Evolutionary conservation across 2,113 vertebrate genomes (phyloP).

Genomic region (Petromus typicus): DNA sequence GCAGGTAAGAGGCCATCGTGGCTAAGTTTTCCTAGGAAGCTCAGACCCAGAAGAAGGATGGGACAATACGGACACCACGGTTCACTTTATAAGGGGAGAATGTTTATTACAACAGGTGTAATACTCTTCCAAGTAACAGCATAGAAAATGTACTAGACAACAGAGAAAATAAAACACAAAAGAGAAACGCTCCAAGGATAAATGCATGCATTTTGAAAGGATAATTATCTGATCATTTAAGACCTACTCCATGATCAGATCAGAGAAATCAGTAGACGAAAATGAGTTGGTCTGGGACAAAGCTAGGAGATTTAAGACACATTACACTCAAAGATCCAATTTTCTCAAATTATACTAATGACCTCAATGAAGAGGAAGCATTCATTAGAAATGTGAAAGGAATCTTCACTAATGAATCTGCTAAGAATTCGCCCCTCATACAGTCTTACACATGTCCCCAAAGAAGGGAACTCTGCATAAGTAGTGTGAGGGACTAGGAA

Average conservation of each 20-base stretch:
- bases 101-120: not conserved
- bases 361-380: not conserved
- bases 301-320: not conserved
- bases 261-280: not conserved
- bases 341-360: slow-evolving; percentile 12
- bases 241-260: not conserved
- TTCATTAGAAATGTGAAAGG: slow-evolving; percentile 8
- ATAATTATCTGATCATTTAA: not conserved
- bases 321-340: not conserved
- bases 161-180: not conserved
- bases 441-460: not conserved
- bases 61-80: not conserved
- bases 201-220: not conserved
- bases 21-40: not conserved
- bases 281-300: not conserved
- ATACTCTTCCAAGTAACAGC: not conserved
- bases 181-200: not conserved
- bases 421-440: not conserved
- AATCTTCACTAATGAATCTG: slow-evolving; percentile 42
- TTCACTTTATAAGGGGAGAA: not conserved
- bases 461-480: not conserved
- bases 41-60: not conserved
- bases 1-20: not conserved
- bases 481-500: not conserved
- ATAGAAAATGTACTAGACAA: not conserved